Evolutionary conservation across 2,888 invertebrate genomes (phyloP).

Genomic region (Epinotia bilunana): DNA sequence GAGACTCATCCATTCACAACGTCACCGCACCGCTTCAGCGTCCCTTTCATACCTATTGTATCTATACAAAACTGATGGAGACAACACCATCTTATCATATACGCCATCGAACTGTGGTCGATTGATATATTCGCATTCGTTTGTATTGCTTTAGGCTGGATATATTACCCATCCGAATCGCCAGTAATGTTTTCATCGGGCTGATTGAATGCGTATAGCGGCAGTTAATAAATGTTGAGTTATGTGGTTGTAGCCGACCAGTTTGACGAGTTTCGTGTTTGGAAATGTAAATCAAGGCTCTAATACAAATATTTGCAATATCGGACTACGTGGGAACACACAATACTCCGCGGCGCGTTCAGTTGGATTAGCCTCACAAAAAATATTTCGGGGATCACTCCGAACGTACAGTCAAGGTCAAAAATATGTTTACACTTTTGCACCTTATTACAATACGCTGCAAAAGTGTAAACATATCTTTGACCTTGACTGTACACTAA

Average conservation of each 20-base stretch:
- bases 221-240: slow-evolving; percentile 30
- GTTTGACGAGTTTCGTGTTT: slow-evolving; percentile 27
- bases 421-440: too few relatives aligned
- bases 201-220: slow-evolving; percentile 40
- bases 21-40: slow-evolving; percentile 3
- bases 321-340: slow-evolving; percentile 19
- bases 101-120: slow-evolving; percentile 36
- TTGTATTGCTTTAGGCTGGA: slow-evolving; percentile 45
- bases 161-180: slow-evolving; percentile 35
- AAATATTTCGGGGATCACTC: not conserved
- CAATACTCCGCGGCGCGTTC: not conserved
- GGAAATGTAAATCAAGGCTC: slow-evolving; percentile 36
- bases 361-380: not conserved
- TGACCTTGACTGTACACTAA: too few relatives aligned
- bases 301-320: slow-evolving; percentile 30
- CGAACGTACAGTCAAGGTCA: too few relatives aligned
- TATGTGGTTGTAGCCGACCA: not conserved
- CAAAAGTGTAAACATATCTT: too few relatives aligned
- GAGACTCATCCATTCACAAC: slow-evolving; percentile 36
- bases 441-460: too few relatives aligned
- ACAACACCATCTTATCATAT: slow-evolving; percentile 30
- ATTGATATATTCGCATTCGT: slow-evolving; percentile 40
- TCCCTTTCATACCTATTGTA: slow-evolving; percentile 14
- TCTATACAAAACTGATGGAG: slow-evolving; percentile 7
- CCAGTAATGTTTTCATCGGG: slow-evolving; percentile 41